Percentiles rank a stretch among this genome's conserved stretches.
phyloP scores from a whole-genome alignment of 2,888 invertebrate genomes.

The Tubulanus polymorphus region DNA sequence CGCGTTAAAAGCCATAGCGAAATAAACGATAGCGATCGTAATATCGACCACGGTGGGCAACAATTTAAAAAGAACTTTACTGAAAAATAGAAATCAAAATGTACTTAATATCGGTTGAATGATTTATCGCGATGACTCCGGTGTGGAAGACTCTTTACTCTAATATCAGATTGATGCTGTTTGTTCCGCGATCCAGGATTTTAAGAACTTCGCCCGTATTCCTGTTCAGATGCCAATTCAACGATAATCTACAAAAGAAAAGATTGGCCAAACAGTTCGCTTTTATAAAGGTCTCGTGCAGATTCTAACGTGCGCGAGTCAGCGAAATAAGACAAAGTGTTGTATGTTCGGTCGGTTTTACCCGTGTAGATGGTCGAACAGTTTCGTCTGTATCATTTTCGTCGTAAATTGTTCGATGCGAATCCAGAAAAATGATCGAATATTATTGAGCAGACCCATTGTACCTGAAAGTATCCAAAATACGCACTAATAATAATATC shows the following conservation, averaged over 20 bases:
- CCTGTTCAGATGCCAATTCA: constrained; percentile 89
- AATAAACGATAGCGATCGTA: constrained; percentile 82
- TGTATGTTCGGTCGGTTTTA: too few species aligned
- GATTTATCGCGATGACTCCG: too few species aligned
- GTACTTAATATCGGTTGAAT: too few species aligned
- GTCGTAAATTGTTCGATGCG: constrained; percentile 93
- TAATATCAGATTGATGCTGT: constrained; percentile 88
- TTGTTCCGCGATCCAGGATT: constrained; percentile 96
- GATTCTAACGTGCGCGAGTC: too few species aligned
- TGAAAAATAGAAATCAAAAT: constrained; percentile 30
- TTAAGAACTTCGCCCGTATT: constrained; percentile 96
- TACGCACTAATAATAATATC: too few species aligned
- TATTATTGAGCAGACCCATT: constrained; percentile 80
- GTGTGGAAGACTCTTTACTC: constrained; percentile 65
- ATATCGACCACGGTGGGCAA: constrained; percentile 90
- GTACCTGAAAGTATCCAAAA: constrained; percentile 38
- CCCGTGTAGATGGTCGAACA: constrained; percentile 82
- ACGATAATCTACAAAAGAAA: constrained; percentile 63
- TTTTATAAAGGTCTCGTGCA: too few species aligned
- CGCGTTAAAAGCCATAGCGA: constrained; percentile 79
- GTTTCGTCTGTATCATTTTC: constrained; percentile 80
- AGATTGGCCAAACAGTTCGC: too few species aligned
- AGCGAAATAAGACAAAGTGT: too few species aligned
- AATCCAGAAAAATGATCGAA: constrained; percentile 91
- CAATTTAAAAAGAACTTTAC: constrained; percentile 81